phyloP scores from a whole-genome alignment of 2,888 invertebrate genomes.

The Eupeodes latifasciatus region DNA sequence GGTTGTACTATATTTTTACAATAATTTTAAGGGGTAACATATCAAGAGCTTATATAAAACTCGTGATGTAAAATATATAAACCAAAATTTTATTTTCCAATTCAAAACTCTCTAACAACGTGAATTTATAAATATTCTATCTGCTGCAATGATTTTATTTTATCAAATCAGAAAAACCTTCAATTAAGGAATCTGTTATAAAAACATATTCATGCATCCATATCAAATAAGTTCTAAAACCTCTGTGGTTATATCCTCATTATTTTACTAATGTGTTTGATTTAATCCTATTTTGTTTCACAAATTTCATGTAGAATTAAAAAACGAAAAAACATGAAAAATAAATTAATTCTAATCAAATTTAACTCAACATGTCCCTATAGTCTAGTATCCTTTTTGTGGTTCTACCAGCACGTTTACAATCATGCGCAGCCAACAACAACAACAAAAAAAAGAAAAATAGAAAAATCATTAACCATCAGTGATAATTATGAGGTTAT shows the following conservation, averaged over 20 bases:
- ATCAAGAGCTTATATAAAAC: no score
- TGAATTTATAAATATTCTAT: no score
- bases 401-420: constrained; percentile 6
- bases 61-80: no score
- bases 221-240: no score
- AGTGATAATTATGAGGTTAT: constrained; percentile 43
- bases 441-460: neutral
- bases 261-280: neutral
- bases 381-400: neutral
- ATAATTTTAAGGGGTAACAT: no score
- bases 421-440: constrained; percentile 12
- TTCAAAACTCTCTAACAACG: no score
- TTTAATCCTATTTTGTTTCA: neutral
- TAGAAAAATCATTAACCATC: neutral
- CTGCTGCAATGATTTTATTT: no score
- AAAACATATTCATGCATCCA: neutral
- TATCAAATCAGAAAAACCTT: no score
- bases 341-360: constrained; percentile 35
- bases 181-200: no score
- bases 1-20: no score
- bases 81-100: no score
- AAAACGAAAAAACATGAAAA: neutral
- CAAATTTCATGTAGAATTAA: no score
- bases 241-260: neutral
- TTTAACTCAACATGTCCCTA: constrained; percentile 11